A percentile compares a stretch with the other conserved stretches of the same genome.
These are phyloP conservation scores for Cheilosia urbana DNA, from an alignment of 2,888 invertebrate species.

Conservation along the genomic window DNA sequence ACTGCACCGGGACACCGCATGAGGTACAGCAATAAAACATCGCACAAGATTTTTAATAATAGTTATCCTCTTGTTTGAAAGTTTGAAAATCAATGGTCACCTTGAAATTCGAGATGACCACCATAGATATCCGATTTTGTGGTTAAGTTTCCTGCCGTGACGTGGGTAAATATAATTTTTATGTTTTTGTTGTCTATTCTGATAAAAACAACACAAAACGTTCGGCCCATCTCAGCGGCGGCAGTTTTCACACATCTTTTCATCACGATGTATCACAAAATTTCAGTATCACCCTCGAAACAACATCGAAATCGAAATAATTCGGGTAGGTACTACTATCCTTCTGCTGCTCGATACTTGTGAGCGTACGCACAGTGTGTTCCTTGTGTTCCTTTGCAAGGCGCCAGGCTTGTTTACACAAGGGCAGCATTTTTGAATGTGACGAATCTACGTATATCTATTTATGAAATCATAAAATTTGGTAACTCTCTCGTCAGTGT, in stretches of 20 bases:
- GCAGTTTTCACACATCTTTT: constrained; percentile 66
- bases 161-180: constrained; percentile 50
- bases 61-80: constrained; percentile 35
- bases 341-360: background rate
- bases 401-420: constrained; percentile 66
- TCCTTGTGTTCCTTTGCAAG: background rate
- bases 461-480: constrained; percentile 74
- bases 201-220: constrained; percentile 1
- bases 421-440: constrained; percentile 38
- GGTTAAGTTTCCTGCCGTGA: constrained; percentile 55
- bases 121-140: constrained; percentile 37
- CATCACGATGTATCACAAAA: constrained; percentile 65
- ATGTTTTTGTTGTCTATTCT: constrained; percentile 36
- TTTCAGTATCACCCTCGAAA: constrained; percentile 59
- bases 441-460: constrained; percentile 65
- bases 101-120: constrained; percentile 64
- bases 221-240: background rate
- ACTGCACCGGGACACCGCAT: constrained; percentile 36
- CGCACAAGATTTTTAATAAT: constrained; percentile 40
- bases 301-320: constrained; percentile 10
- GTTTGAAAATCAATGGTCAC: constrained; percentile 48
- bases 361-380: background rate
- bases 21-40: constrained; percentile 51
- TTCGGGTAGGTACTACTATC: background rate
- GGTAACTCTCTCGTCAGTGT: constrained; percentile 62